These are phyloP conservation scores for Acrobasis suavella DNA, from an alignment of 2,888 invertebrate species.

Conservation along the genomic window DNA sequence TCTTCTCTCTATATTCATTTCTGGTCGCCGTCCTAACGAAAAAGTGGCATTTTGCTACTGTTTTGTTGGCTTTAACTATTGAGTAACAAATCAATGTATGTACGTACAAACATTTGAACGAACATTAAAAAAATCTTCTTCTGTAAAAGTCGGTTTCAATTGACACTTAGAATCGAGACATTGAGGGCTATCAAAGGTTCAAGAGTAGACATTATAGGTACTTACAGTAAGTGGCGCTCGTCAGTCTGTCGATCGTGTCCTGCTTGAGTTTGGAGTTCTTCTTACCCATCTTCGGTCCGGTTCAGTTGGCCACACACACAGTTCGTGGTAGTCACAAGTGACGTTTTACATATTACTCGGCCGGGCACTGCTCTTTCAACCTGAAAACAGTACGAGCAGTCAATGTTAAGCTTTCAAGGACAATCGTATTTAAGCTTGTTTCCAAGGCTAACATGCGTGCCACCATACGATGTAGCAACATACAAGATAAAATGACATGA, in stretches of 20 bases:
- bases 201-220: constrained; percentile 34
- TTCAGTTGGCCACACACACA: constrained; percentile 40
- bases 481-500: too few species aligned
- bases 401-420: not conserved
- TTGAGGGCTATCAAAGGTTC: not conserved
- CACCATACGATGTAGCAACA: too few species aligned
- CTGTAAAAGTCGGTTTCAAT: not conserved
- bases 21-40: too few species aligned
- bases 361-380: constrained; percentile 44
- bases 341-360: constrained; percentile 70
- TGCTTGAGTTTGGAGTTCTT: constrained; percentile 98
- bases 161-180: not conserved
- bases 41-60: too few species aligned
- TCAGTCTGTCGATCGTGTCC: constrained; percentile 95
- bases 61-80: too few species aligned
- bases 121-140: too few species aligned
- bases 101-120: too few species aligned
- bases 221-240: constrained; percentile 97
- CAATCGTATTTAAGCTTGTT: not conserved
- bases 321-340: constrained; percentile 47
- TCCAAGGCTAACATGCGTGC: too few species aligned
- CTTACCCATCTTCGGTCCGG: constrained; percentile 90
- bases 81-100: too few species aligned
- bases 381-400: constrained; percentile 50
- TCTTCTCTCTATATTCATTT: too few species aligned